Percentiles rank a stretch among this genome's conserved stretches.
Conservation (phyloP, 2,113 vertebrate species). For the Centropus bengalensis region DNA sequence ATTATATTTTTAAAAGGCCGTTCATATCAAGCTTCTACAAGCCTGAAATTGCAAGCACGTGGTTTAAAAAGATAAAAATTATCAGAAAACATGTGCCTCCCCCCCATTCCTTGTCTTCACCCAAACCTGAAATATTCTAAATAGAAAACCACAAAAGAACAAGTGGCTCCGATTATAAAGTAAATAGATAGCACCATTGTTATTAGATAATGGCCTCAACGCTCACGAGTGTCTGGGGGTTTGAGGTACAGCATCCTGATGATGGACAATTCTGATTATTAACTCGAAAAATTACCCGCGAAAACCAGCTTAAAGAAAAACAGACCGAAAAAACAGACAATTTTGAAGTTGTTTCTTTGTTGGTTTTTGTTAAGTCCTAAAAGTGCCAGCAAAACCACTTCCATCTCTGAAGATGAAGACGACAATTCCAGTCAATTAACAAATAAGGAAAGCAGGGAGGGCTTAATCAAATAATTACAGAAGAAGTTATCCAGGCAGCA, state of each 20-base stretch:
- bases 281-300: background rate
- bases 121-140: background rate
- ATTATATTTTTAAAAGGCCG: background rate
- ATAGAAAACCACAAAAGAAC: background rate
- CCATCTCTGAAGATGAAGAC: background rate
- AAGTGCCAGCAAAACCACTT: background rate
- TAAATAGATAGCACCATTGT: background rate
- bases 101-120: background rate
- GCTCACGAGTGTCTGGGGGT: background rate
- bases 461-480: background rate
- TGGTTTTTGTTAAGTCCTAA: background rate
- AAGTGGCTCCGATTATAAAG: background rate
- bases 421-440: background rate
- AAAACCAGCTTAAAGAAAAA: background rate
- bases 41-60: background rate
- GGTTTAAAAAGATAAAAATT: background rate
- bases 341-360: no score
- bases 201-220: background rate
- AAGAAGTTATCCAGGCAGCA: background rate
- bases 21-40: background rate
- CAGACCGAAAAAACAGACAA: background rate
- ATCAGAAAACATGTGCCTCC: background rate
- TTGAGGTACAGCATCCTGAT: background rate
- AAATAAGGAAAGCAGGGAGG: background rate
- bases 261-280: background rate